Evolutionary conservation across 2,797 vertebrate species (phyloP).

Genomic region (Lutjanus campechanus): DNA sequence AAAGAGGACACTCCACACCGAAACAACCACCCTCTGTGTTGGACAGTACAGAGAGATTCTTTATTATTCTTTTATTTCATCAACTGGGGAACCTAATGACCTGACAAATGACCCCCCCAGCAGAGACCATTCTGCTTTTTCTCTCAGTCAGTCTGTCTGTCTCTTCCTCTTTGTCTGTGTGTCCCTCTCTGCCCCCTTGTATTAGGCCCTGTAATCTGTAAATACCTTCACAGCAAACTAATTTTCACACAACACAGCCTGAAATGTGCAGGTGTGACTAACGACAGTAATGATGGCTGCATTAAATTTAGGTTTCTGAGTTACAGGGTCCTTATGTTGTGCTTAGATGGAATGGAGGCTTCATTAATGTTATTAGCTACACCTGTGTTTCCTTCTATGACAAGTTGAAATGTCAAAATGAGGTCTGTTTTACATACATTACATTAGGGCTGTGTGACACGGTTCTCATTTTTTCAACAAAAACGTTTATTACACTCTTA

Average conservation of each 20-base stretch:
- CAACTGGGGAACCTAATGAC: slow-evolving; percentile 70
- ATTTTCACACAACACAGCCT: neutral
- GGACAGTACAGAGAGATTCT: slow-evolving; percentile 63
- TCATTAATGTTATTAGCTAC: slow-evolving; percentile 8
- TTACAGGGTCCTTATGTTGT: neutral
- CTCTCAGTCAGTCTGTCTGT: slow-evolving; percentile 20
- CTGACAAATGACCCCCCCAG: slow-evolving; percentile 56
- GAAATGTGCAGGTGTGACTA: slow-evolving; percentile 9
- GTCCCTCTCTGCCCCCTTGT: neutral
- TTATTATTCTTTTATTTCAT: slow-evolving; percentile 77
- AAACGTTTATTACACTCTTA: no score
- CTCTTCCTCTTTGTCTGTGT: slow-evolving; percentile 33
- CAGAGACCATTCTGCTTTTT: slow-evolving; percentile 49
- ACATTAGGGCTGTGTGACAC: no score
- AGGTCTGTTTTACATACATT: neutral
- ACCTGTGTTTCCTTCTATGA: neutral
- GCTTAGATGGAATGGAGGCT: neutral
- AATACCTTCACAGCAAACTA: slow-evolving; percentile 1
- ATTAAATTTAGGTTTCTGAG: neutral
- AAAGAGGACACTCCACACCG: slow-evolving; percentile 50
- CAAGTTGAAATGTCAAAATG: neutral
- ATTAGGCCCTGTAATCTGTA: slow-evolving; percentile 9
- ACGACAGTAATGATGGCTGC: slow-evolving; percentile 1
- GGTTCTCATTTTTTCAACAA: no score
- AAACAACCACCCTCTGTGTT: slow-evolving; percentile 67